Evolutionary conservation across 1,140 invertebrate species (phyloP).

Genomic region (Diuraphis noxia): DNA sequence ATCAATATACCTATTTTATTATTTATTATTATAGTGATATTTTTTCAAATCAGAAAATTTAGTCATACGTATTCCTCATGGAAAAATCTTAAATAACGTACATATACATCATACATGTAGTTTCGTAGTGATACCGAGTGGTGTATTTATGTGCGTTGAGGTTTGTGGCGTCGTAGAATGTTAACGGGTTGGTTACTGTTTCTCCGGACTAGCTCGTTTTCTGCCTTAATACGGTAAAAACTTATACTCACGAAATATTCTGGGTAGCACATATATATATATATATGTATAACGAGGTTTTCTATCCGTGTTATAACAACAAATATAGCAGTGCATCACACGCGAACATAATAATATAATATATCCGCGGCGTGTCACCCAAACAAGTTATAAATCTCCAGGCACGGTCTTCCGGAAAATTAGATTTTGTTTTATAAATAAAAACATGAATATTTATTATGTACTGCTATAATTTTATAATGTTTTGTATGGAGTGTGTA

Average conservation of each 20-base stretch:
- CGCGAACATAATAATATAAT: not conserved
- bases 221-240: not conserved
- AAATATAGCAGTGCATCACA: not conserved
- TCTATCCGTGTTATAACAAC: not conserved
- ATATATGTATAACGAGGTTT: not conserved
- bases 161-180: too few species aligned
- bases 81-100: not conserved
- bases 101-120: too few species aligned
- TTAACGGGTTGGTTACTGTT: too few species aligned
- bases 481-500: not conserved
- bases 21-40: not conserved
- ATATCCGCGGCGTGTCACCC: not conserved
- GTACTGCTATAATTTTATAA: not conserved
- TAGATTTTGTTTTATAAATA: slow-evolving; percentile 2
- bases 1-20: too few species aligned
- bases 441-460: not conserved
- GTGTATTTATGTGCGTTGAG: not conserved
- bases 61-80: accelerated
- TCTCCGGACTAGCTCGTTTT: not conserved
- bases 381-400: not conserved
- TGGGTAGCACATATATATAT: not conserved
- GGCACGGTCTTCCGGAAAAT: not conserved
- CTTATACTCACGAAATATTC: not conserved
- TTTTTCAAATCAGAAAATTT: not conserved
- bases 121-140: not conserved